Percentiles rank a stretch among this genome's conserved stretches.
phyloP scores from a whole-genome alignment of 1,140 invertebrate species.

The Drosophila eugracilis region DNA sequence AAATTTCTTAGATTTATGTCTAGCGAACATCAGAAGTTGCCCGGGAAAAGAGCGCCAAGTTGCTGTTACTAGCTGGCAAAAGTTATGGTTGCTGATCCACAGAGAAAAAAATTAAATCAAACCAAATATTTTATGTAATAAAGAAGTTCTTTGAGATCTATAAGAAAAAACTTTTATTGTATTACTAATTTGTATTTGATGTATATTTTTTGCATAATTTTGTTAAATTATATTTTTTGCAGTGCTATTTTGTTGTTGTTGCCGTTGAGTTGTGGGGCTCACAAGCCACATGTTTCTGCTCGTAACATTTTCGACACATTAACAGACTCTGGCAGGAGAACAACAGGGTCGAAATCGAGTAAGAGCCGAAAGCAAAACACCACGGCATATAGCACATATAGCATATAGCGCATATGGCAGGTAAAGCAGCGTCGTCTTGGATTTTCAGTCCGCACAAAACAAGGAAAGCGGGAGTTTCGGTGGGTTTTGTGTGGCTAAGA shows the following conservation, averaged over 20 bases:
- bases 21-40: constrained; percentile 79
- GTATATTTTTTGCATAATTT: too few relatives aligned
- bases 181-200: neutral
- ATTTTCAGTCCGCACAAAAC: constrained; percentile 7
- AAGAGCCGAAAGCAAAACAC: neutral
- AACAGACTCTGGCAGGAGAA: constrained; percentile 44
- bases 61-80: constrained; percentile 31
- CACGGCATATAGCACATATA: constrained; percentile 4
- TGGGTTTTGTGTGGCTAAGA: constrained; percentile 22
- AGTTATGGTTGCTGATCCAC: constrained; percentile 36
- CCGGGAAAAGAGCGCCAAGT: constrained; percentile 34
- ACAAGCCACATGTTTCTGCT: constrained; percentile 76
- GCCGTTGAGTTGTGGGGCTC: constrained; percentile 45
- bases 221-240: neutral
- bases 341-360: constrained; percentile 1
- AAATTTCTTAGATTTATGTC: constrained; percentile 81
- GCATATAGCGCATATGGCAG: constrained; percentile 18
- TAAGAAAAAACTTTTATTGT: neutral
- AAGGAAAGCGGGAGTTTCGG: constrained; percentile 20
- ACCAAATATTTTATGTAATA: too few relatives aligned
- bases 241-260: constrained; percentile 27
- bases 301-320: constrained; percentile 80
- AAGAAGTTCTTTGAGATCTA: too few relatives aligned
- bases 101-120: too few relatives aligned
- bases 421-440: constrained; percentile 22